Conservation (phyloP, 2,113 vertebrate genomes). For the Diadophis punctatus region DNA sequence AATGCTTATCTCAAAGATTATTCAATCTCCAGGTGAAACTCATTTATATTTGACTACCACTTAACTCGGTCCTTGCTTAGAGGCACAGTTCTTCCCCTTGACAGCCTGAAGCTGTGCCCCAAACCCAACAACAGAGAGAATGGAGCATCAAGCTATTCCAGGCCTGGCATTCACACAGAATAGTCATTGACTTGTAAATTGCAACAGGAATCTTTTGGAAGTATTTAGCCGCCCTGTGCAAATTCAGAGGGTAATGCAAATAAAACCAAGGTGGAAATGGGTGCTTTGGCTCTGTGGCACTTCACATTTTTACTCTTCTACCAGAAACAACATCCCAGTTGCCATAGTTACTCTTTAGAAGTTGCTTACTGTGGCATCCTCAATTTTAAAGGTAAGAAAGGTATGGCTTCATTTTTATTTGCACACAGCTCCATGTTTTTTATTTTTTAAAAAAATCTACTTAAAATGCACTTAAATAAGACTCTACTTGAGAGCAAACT, state of each 20-base stretch:
- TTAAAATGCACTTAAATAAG: background rate
- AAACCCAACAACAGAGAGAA: background rate
- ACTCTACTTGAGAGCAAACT: background rate
- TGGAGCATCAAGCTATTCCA: background rate
- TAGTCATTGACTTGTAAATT: slow-evolving; percentile 48
- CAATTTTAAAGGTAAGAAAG: background rate
- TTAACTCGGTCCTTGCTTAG: slow-evolving; percentile 57
- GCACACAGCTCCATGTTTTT: background rate
- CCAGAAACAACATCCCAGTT: background rate
- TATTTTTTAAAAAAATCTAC: background rate
- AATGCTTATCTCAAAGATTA: slow-evolving; percentile 53
- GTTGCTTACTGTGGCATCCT: background rate
- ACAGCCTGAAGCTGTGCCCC: slow-evolving; percentile 48
- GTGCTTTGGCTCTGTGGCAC: background rate
- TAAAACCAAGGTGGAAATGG: slow-evolving; percentile 16
- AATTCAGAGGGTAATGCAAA: slow-evolving; percentile 8
- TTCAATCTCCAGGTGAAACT: slow-evolving; percentile 54
- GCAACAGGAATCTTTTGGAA: slow-evolving; percentile 27
- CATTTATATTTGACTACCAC: slow-evolving; percentile 63
- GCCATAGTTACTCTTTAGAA: slow-evolving; percentile 1
- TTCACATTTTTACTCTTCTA: slow-evolving; percentile 3
- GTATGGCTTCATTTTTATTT: background rate
- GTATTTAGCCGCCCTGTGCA: background rate
- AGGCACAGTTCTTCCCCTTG: slow-evolving; percentile 43
- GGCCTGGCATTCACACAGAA: background rate